Conservation (phyloP, 2,113 vertebrate genomes). For the Nettapus auritus region DNA sequence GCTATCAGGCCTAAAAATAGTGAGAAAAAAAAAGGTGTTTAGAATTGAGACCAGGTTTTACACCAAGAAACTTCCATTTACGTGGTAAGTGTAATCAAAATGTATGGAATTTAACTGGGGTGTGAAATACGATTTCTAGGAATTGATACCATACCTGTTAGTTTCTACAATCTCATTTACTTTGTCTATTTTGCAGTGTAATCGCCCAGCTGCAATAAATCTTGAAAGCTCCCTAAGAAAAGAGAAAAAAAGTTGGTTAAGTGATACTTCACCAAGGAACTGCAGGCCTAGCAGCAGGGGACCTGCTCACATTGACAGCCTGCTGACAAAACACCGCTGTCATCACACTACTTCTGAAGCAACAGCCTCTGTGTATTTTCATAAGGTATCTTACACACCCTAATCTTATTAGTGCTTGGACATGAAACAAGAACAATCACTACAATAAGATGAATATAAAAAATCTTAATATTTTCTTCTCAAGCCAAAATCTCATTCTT, state of each 20-base stretch:
- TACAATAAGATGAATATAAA: neutral
- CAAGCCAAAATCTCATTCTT: neutral
- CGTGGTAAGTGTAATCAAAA: neutral
- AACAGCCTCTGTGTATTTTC: neutral
- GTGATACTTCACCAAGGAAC: neutral
- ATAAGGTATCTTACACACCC: neutral
- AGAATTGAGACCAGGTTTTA: neutral
- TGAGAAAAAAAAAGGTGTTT: neutral
- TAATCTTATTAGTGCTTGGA: neutral
- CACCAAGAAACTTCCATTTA: neutral
- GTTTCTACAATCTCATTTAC: constrained; percentile 99
- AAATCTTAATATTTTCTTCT: neutral
- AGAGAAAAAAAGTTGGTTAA: neutral
- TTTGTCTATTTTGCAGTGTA: constrained; percentile 99
- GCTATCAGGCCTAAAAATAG: constrained; percentile 91
- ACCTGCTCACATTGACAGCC: neutral
- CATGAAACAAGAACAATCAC: neutral
- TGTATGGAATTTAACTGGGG: neutral
- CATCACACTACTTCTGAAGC: neutral
- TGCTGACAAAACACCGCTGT: too few species aligned
- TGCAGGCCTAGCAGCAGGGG: neutral
- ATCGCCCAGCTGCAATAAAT: constrained; percentile 95
- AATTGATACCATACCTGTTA: constrained; percentile 85
- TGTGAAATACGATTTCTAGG: neutral
- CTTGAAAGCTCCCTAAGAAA: constrained; percentile 91